Evolutionary conservation across 2,888 invertebrate species (phyloP).

Genomic region (Thyatira batis): DNA sequence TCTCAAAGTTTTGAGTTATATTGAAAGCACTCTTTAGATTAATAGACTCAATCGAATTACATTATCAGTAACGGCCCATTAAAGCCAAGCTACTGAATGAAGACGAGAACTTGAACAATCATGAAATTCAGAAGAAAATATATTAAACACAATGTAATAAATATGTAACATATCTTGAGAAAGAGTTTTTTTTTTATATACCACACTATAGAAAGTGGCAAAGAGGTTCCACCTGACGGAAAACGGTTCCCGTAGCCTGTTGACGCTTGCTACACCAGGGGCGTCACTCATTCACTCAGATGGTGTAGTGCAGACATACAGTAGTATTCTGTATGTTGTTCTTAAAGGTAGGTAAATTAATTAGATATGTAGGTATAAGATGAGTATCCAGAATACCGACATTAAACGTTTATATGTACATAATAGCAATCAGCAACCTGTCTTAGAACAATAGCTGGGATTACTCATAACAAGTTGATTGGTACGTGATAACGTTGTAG

Average conservation of each 20-base stretch:
- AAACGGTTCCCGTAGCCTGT: too few species aligned
- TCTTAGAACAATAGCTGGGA: neutral
- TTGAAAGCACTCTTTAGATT: constrained; percentile 4
- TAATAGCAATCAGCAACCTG: neutral
- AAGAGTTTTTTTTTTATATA: too few species aligned
- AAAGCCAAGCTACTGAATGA: neutral
- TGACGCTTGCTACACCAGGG: too few species aligned
- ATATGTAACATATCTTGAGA: too few species aligned
- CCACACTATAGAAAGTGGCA: too few species aligned
- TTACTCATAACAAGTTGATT: neutral
- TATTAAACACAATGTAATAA: neutral
- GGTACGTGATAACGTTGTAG: neutral
- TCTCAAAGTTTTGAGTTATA: constrained; percentile 17
- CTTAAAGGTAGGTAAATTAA: too few species aligned
- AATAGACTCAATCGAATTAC: neutral
- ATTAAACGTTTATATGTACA: neutral
- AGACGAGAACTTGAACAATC: neutral
- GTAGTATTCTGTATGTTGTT: too few species aligned
- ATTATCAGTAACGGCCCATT: neutral
- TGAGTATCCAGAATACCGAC: too few species aligned
- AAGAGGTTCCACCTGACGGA: too few species aligned
- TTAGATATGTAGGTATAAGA: neutral
- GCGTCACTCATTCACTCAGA: too few species aligned
- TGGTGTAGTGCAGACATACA: too few species aligned
- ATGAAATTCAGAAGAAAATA: neutral